Evolutionary conservation across 2,888 invertebrate genomes (phyloP).

Genomic region (Alloscopus bannaensis): DNA sequence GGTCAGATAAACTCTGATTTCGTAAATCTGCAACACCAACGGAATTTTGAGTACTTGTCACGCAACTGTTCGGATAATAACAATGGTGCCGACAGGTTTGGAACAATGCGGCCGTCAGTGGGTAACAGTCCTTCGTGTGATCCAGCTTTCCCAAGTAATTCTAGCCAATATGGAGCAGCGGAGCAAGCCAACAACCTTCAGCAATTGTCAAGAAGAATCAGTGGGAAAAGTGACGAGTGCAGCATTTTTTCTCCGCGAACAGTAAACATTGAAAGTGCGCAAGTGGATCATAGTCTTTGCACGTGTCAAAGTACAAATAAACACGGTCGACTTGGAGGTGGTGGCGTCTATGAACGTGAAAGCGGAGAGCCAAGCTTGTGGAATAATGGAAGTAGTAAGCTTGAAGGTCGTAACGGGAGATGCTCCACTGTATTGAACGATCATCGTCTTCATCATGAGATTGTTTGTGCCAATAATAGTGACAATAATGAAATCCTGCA

Average conservation of each 20-base stretch:
- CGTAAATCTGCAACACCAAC: conserved; percentile 44
- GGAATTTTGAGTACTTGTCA: conserved; percentile 21
- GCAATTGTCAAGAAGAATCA: conserved; percentile 6
- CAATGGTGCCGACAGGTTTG: not conserved
- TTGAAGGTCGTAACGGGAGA: too few relatives aligned
- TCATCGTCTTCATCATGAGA: too few relatives aligned
- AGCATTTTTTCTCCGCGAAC: conserved; percentile 40
- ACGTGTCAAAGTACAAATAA: conserved; percentile 53
- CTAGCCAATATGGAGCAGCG: not conserved
- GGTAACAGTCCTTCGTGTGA: too few relatives aligned
- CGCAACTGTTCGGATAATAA: conserved; percentile 2
- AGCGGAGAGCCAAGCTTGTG: too few relatives aligned
- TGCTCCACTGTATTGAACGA: too few relatives aligned
- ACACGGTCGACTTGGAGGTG: conserved; percentile 8
- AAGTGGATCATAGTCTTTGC: conserved; percentile 42
- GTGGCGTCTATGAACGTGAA: conserved; percentile 23
- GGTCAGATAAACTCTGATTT: conserved; percentile 47
- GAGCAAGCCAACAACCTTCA: not conserved
- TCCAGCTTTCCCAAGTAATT: conserved; percentile 10
- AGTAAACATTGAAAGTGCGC: conserved; percentile 38
- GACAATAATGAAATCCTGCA: conserved; percentile 38
- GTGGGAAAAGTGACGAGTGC: conserved; percentile 14
- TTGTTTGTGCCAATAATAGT: not conserved
- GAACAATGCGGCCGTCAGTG: too few relatives aligned
- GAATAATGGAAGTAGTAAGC: too few relatives aligned